Conservation (phyloP, 2,888 invertebrate genomes). For the Drosophila leonis region DNA sequence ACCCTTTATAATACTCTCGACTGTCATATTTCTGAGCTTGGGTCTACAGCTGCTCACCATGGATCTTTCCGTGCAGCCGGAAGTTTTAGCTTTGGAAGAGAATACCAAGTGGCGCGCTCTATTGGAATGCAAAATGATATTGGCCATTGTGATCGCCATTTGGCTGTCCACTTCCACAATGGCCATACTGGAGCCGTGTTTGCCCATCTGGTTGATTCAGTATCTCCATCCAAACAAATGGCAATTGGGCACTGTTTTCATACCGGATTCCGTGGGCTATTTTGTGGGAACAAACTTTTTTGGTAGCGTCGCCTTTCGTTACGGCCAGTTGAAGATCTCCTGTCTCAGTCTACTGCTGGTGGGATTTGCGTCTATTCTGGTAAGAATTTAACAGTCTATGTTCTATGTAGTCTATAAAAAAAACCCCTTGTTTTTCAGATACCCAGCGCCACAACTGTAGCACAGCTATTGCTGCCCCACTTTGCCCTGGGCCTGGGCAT, state of each 20-base stretch:
- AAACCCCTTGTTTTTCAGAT: conserved; percentile 84
- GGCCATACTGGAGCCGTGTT: conserved; percentile 93
- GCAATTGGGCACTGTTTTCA: conserved; percentile 93
- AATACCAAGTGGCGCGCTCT: conserved; percentile 87
- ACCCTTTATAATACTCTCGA: conserved; percentile 90
- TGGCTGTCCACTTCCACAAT: conserved; percentile 93
- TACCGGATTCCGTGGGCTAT: conserved; percentile 94
- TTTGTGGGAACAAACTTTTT: conserved; percentile 93
- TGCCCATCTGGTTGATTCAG: conserved; percentile 92
- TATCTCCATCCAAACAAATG: conserved; percentile 86
- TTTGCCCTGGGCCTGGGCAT: conserved; percentile 92
- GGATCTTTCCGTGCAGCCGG: conserved; percentile 83
- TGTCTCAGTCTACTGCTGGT: conserved; percentile 88
- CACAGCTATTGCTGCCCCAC: conserved; percentile 90
- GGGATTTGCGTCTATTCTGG: conserved; percentile 88
- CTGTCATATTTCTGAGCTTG: conserved; percentile 87
- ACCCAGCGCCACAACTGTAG: conserved; percentile 88
- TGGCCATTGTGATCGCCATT: conserved; percentile 89
- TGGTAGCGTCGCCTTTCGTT: conserved; percentile 88
- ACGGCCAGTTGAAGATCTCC: conserved; percentile 89
- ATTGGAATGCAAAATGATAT: conserved; percentile 88
- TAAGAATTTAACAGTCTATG: conserved; percentile 81
- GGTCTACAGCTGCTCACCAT: conserved; percentile 84
- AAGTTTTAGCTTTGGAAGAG: conserved; percentile 75
- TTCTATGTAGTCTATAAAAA: too few relatives aligned